Conservation (phyloP, 1,140 invertebrate species). For the Sycobia sp. region DNA sequence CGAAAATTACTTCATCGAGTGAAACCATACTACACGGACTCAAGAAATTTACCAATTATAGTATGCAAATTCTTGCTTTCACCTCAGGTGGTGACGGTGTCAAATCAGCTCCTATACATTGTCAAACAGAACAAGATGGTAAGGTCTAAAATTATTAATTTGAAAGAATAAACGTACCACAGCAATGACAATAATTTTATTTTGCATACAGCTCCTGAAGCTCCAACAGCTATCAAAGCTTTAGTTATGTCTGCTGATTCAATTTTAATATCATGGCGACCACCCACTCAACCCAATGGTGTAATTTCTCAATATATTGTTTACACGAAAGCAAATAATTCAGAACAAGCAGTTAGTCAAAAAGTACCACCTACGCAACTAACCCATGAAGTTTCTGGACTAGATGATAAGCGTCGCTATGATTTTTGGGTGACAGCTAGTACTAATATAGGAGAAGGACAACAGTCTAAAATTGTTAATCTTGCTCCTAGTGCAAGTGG, state of each 20-base stretch:
- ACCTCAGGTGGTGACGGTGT: constrained; percentile 96
- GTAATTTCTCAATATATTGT: constrained; percentile 92
- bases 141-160: constrained; percentile 39
- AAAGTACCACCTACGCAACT: constrained; percentile 67
- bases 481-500: constrained; percentile 82
- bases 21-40: constrained; percentile 91
- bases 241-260: constrained; percentile 88
- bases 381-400: constrained; percentile 77
- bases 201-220: constrained; percentile 80
- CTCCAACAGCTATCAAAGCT: constrained; percentile 90
- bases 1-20: constrained; percentile 87
- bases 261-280: constrained; percentile 92
- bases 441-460: constrained; percentile 90
- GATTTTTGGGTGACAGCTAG: constrained; percentile 95
- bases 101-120: constrained; percentile 86
- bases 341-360: constrained; percentile 72
- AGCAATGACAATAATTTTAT: neutral
- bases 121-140: constrained; percentile 96
- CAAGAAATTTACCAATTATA: constrained; percentile 96
- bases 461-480: constrained; percentile 82
- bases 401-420: constrained; percentile 81
- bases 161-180: neutral
- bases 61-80: constrained; percentile 92
- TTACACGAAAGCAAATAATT: constrained; percentile 80
- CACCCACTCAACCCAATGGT: constrained; percentile 89